These are phyloP conservation scores for Lagenorhynchus albirostris DNA, from an alignment of 2,113 vertebrate species.

Conservation along the genomic window DNA sequence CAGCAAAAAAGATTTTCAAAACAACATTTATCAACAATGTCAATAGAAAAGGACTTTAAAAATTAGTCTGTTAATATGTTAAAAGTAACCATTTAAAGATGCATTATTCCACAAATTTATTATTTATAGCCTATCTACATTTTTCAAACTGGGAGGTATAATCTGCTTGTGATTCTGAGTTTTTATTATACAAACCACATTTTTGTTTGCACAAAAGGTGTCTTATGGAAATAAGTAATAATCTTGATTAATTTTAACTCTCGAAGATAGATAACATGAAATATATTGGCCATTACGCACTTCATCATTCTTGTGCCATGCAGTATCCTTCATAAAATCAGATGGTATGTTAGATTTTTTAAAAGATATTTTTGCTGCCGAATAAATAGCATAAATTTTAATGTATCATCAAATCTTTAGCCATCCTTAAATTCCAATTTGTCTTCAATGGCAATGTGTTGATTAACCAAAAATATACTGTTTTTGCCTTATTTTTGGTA, in stretches of 20 bases:
- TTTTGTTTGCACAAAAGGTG: background rate
- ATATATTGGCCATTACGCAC: background rate
- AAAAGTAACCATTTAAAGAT: background rate
- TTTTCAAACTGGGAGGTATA: constrained; percentile 16
- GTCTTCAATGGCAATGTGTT: background rate
- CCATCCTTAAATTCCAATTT: background rate
- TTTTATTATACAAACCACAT: background rate
- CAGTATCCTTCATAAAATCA: background rate
- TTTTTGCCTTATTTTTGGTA: background rate
- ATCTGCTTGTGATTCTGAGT: background rate
- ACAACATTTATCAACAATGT: background rate
- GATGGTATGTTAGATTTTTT: background rate
- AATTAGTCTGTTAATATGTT: background rate
- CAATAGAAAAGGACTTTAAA: background rate
- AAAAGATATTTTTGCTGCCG: background rate
- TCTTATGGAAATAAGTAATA: background rate
- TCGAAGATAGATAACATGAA: background rate
- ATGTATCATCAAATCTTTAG: background rate
- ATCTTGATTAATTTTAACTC: constrained; percentile 23
- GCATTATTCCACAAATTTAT: background rate
- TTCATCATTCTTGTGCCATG: background rate
- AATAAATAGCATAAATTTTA: background rate
- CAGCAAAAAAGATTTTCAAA: background rate
- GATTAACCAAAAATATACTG: background rate
- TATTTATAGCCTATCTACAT: background rate